A percentile compares a stretch with the other conserved stretches of the same genome.
Evolutionary conservation across 1,140 invertebrate genomes (phyloP).

Genomic region (Schlechtendalia chinensis): DNA sequence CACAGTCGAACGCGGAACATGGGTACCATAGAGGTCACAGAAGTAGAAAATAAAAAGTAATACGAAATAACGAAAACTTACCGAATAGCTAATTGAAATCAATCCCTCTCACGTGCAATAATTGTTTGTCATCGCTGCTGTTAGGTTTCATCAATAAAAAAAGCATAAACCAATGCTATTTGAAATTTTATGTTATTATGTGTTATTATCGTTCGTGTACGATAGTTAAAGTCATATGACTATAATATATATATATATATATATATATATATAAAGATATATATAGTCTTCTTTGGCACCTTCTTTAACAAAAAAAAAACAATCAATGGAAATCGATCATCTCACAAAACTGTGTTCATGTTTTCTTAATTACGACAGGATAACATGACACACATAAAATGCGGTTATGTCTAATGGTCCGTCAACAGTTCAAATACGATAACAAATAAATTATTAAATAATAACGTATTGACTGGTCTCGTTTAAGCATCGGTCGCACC

Average conservation of each 20-base stretch:
- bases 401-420: too few species aligned
- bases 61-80: neutral
- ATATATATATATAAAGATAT: too few species aligned
- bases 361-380: too few species aligned
- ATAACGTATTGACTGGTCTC: neutral
- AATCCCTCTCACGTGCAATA: neutral
- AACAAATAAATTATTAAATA: neutral
- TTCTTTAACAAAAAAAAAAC: too few species aligned
- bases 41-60: neutral
- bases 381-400: too few species aligned
- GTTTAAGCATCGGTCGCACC: neutral
- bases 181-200: neutral
- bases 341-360: too few species aligned
- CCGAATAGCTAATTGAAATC: conserved; percentile 36
- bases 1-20: conserved; percentile 30
- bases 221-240: too few species aligned
- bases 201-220: too few species aligned
- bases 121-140: too few species aligned
- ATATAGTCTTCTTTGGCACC: too few species aligned
- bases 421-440: neutral
- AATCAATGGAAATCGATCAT: too few species aligned
- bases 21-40: conserved; percentile 24
- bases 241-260: too few species aligned
- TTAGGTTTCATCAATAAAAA: conserved; percentile 19
- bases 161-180: neutral